phyloP scores from a whole-genome alignment of 2,113 vertebrate genomes.

The Brevimyrus niger region DNA sequence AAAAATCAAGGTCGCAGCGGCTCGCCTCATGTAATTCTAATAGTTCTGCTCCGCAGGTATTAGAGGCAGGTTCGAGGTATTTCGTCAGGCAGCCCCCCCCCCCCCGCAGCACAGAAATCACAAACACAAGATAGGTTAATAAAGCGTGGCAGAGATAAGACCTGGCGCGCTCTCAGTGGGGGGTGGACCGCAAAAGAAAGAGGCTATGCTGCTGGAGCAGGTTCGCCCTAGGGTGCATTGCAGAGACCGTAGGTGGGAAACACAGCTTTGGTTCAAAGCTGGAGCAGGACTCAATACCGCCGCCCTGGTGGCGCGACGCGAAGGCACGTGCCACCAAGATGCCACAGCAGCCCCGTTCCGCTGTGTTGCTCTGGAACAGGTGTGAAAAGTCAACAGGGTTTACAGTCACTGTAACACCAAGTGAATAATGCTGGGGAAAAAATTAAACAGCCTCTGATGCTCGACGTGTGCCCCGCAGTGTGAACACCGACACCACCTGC shows the following conservation, averaged over 20 bases:
- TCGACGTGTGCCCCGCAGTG: neutral
- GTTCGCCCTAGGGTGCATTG: neutral
- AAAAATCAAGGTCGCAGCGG: neutral
- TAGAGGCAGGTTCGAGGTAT: neutral
- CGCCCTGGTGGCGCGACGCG: neutral
- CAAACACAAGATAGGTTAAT: neutral
- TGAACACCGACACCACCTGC: neutral
- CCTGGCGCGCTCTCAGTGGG: neutral
- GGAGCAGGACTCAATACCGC: neutral
- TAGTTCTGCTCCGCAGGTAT: neutral
- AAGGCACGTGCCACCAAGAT: neutral
- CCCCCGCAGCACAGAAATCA: neutral
- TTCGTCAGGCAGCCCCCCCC: neutral
- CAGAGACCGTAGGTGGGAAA: too few species aligned
- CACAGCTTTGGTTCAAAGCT: neutral
- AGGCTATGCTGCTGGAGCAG: neutral
- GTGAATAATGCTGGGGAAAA: neutral
- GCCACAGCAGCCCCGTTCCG: neutral
- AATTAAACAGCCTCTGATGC: neutral
- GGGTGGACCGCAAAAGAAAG: neutral
- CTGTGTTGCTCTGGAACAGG: neutral
- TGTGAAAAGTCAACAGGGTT: neutral
- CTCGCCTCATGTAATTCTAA: neutral
- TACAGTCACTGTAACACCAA: neutral
- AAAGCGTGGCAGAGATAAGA: neutral